Conservation (phyloP, 2,888 invertebrate genomes). For the Drosophila pseudotalamancana region DNA sequence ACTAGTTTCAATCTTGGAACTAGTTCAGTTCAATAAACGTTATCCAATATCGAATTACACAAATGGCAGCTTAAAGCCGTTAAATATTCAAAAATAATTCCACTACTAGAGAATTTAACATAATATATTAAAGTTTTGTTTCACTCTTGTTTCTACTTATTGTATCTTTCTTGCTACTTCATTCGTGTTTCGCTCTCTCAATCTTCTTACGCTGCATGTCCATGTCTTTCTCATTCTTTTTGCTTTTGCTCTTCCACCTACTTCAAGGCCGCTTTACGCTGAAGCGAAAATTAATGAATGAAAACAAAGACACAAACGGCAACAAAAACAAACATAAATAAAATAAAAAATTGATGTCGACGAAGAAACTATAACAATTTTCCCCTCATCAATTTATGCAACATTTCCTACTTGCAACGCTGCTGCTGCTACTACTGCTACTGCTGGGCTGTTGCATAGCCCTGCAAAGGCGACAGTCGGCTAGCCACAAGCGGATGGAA, state of each 20-base stretch:
- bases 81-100: no score
- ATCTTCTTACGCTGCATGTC: background rate
- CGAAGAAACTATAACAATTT: constrained; percentile 62
- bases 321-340: no score
- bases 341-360: constrained; percentile 26
- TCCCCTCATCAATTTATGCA: constrained; percentile 77
- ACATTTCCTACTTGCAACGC: constrained; percentile 69
- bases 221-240: background rate
- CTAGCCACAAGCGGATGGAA: constrained; percentile 46
- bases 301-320: constrained; percentile 37
- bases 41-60: no score
- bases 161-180: background rate
- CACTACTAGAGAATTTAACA: no score
- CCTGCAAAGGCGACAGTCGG: constrained; percentile 31
- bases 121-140: no score
- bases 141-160: no score
- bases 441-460: constrained; percentile 16
- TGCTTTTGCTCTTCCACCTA: background rate
- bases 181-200: background rate
- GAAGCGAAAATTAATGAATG: constrained; percentile 15
- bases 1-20: no score
- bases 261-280: constrained; percentile 43
- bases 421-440: constrained; percentile 19
- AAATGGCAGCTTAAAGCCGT: no score
- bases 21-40: no score